Conservation (phyloP, 1,140 invertebrate genomes). For the Drepana arcuata region DNA sequence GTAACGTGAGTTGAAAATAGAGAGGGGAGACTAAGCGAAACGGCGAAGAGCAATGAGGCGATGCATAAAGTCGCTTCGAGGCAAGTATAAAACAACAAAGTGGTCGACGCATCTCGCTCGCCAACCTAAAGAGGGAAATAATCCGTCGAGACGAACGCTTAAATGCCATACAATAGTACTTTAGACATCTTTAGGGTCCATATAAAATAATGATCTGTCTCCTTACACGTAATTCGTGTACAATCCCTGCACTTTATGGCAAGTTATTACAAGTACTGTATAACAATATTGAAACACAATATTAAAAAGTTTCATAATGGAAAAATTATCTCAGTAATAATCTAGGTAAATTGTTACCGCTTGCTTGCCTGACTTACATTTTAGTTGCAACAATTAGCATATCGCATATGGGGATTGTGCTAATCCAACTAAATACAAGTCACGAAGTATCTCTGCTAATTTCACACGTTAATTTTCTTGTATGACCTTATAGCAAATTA, state of each 20-base stretch:
- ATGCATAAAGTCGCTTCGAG: conserved; percentile 60
- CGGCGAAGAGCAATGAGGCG: conserved; percentile 63
- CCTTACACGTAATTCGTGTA: conserved; percentile 32
- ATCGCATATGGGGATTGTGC: no score
- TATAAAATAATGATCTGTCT: conserved; percentile 61
- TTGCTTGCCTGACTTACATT: no score
- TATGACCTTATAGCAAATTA: no score
- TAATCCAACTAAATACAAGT: no score
- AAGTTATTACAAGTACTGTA: no score
- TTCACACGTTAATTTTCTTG: no score
- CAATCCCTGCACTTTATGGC: conserved; percentile 11
- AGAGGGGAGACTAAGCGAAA: conserved; percentile 59
- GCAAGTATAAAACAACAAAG: conserved; percentile 69
- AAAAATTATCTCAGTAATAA: no score
- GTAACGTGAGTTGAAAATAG: conserved; percentile 59
- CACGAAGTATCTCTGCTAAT: no score
- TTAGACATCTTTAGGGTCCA: conserved; percentile 52
- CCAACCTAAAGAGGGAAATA: conserved; percentile 55
- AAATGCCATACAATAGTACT: conserved; percentile 46
- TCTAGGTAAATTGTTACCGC: no score
- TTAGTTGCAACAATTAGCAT: no score
- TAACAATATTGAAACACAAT: no score
- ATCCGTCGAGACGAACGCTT: conserved; percentile 44
- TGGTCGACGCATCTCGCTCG: conserved; percentile 55
- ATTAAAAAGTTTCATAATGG: no score